These are phyloP conservation scores for Drosophila rhopaloa DNA, from an alignment of 1,140 invertebrate genomes.

Conservation along the genomic window DNA sequence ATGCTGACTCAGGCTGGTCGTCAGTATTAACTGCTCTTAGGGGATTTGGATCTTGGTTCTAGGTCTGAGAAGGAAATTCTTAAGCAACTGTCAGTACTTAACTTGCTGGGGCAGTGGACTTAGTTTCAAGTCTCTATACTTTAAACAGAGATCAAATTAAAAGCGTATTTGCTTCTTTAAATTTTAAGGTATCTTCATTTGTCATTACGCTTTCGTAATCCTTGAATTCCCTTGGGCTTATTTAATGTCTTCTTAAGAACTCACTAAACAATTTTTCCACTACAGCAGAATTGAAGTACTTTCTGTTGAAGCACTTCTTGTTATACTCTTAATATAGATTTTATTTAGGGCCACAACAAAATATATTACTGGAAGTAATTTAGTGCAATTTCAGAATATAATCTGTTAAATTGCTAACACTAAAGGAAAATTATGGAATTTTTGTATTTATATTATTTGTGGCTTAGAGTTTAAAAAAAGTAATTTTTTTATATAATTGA, in stretches of 20 bases:
- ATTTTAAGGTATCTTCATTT: background rate
- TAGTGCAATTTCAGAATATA: too few relatives aligned
- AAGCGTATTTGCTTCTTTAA: slow-evolving; percentile 1
- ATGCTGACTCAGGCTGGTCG: slow-evolving; percentile 36
- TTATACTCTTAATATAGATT: background rate
- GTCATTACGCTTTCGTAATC: background rate
- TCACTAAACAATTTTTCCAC: background rate
- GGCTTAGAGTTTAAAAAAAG: too few relatives aligned
- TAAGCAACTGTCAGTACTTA: slow-evolving; percentile 8
- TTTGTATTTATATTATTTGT: too few relatives aligned
- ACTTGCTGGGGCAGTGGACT: background rate
- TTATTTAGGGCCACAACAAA: too few relatives aligned
- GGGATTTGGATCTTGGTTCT: slow-evolving; percentile 28
- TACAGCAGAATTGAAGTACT: background rate
- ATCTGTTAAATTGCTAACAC: too few relatives aligned
- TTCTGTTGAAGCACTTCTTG: background rate
- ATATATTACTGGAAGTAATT: too few relatives aligned
- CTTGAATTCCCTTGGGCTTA: background rate
- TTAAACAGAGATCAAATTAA: slow-evolving; percentile 7
- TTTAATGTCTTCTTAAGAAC: slow-evolving; percentile 12
- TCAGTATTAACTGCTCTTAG: slow-evolving; percentile 25
- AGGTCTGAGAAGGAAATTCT: slow-evolving; percentile 18
- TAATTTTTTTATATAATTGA: too few relatives aligned
- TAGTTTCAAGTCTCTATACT: background rate
- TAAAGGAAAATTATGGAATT: too few relatives aligned